Conservation (phyloP, 2,113 vertebrate genomes). For the Vimba vimba region DNA sequence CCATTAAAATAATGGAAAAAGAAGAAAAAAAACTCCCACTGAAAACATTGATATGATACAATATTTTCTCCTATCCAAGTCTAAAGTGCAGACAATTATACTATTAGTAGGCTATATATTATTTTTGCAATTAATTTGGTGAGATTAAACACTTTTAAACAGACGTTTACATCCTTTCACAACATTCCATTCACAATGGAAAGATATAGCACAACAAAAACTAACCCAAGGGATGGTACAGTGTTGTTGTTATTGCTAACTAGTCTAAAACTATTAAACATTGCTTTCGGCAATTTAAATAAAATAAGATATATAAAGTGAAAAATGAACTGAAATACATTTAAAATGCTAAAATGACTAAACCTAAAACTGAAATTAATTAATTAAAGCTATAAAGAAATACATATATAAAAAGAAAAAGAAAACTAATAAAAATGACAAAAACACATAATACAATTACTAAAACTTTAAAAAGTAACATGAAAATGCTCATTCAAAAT, state of each 20-base stretch:
- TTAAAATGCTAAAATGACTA: too few species aligned
- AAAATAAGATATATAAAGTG: not conserved
- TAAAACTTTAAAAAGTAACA: not conserved
- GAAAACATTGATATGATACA: not conserved
- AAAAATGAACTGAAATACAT: too few species aligned
- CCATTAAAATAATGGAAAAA: not conserved
- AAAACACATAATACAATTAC: not conserved
- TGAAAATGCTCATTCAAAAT: not conserved
- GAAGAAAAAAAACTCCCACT: too few species aligned
- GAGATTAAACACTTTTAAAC: not conserved
- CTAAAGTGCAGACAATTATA: not conserved
- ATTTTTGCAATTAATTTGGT: not conserved
- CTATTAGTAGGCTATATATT: not conserved
- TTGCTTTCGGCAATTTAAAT: too few species aligned
- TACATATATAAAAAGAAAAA: too few species aligned
- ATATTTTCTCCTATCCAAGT: not conserved
- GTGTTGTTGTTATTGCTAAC: not conserved
- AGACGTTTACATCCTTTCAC: not conserved
- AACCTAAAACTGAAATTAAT: too few species aligned
- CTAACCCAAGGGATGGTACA: not conserved
- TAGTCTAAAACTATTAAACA: too few species aligned
- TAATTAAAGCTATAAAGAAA: too few species aligned
- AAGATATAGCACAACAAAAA: not conserved
- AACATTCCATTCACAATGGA: not conserved
- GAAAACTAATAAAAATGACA: not conserved